Conservation (phyloP, 2,888 invertebrate species). For the Drosophila putrida region DNA sequence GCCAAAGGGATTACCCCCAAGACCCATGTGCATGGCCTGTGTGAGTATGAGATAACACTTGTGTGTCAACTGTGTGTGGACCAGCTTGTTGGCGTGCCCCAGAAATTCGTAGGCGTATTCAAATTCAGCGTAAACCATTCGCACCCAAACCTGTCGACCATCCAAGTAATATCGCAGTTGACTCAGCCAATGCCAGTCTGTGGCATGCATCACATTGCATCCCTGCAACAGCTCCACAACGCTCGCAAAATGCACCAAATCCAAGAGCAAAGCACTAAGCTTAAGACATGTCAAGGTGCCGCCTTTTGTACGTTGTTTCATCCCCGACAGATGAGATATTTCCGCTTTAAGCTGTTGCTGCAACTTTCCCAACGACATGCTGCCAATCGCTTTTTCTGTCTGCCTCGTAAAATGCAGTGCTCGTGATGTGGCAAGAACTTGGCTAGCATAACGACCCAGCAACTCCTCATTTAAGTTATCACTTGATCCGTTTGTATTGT, state of each 20-base stretch:
- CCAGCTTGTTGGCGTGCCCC: conserved; percentile 97
- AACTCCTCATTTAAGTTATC: conserved; percentile 85
- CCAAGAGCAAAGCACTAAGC: conserved; percentile 95
- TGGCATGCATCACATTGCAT: conserved; percentile 88
- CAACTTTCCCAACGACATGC: conserved; percentile 87
- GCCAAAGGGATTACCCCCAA: conserved; percentile 99
- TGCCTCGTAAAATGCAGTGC: conserved; percentile 94
- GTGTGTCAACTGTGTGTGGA: conserved; percentile 97
- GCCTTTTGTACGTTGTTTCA: conserved; percentile 82
- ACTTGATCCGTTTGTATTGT: conserved; percentile 50
- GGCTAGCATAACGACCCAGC: conserved; percentile 86
- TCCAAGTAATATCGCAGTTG: conserved; percentile 93
- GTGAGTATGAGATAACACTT: conserved; percentile 98
- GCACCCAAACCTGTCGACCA: conserved; percentile 85
- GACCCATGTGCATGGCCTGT: conserved; percentile 97
- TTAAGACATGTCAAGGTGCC: conserved; percentile 91
- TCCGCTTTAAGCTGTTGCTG: conserved; percentile 86
- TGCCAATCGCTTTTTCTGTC: conserved; percentile 92
- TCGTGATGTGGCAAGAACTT: conserved; percentile 94
- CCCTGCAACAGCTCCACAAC: conserved; percentile 92
- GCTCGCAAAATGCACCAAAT: conserved; percentile 95
- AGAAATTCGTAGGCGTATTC: conserved; percentile 99
- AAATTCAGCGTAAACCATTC: conserved; percentile 97
- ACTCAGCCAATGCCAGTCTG: conserved; percentile 98
- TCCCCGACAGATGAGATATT: conserved; percentile 76